phyloP scores from a whole-genome alignment of 2,797 vertebrate species.

The Hozukius guyotensis region DNA sequence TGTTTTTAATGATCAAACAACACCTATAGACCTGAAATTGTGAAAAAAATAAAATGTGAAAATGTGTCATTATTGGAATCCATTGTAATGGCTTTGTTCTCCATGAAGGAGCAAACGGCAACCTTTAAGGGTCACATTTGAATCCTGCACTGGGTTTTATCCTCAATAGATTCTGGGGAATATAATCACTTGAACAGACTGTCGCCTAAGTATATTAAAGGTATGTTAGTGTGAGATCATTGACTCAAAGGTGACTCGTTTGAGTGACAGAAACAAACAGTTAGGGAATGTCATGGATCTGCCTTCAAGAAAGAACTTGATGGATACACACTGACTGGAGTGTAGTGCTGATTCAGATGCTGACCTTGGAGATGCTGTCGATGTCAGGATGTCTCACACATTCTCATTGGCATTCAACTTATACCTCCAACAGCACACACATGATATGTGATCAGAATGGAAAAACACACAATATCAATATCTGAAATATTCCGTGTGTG shows the following conservation, averaged over 20 bases:
- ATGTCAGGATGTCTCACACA: conserved; percentile 65
- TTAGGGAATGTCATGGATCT: conserved; percentile 42
- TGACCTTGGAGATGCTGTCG: conserved; percentile 76
- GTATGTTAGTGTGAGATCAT: conserved; percentile 9
- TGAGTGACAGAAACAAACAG: conserved; percentile 65
- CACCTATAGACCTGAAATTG: background rate
- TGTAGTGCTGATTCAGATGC: conserved; percentile 61
- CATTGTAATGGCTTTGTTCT: background rate
- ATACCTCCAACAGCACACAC: conserved; percentile 61
- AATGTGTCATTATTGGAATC: background rate
- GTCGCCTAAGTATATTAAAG: conserved; percentile 30
- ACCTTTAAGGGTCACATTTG: background rate
- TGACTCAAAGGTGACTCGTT: conserved; percentile 42
- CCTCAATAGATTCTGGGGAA: background rate
- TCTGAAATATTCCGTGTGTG: conserved; percentile 57
- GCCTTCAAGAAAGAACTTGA: conserved; percentile 42
- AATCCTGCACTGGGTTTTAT: background rate
- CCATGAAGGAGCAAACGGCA: background rate
- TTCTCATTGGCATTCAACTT: conserved; percentile 75
- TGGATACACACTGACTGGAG: conserved; percentile 48
- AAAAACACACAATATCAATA: conserved; percentile 70
- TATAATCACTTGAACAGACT: conserved; percentile 11
- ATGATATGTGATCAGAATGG: conserved; percentile 77
- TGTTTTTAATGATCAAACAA: background rate
- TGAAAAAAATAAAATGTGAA: background rate